These are phyloP conservation scores for Acutogordius australiensis DNA, from an alignment of 2,888 invertebrate genomes.

Conservation along the genomic window DNA sequence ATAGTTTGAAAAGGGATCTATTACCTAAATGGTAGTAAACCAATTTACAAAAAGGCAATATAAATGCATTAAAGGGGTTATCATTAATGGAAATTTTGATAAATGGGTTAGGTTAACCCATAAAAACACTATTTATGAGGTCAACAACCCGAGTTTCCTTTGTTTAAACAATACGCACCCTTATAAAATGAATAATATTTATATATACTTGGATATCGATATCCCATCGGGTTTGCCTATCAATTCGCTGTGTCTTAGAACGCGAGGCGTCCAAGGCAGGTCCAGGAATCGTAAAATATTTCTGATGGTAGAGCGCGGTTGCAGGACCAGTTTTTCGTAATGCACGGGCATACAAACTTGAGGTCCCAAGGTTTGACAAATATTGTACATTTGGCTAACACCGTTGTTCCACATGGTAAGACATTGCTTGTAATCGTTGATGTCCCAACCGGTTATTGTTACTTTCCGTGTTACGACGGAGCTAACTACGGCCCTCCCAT, in stretches of 20 bases:
- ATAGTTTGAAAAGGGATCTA: too few relatives aligned
- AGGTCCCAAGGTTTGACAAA: slow-evolving; percentile 21
- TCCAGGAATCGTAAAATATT: slow-evolving; percentile 57
- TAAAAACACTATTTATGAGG: too few relatives aligned
- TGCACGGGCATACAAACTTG: slow-evolving; percentile 53
- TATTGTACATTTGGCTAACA: slow-evolving; percentile 13
- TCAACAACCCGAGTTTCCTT: too few relatives aligned
- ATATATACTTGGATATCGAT: slow-evolving; percentile 60
- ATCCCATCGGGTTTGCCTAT: slow-evolving; percentile 57
- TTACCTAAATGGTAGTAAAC: too few relatives aligned
- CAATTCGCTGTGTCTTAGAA: slow-evolving; percentile 81
- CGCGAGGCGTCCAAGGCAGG: slow-evolving; percentile 72
- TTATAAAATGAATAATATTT: too few relatives aligned
- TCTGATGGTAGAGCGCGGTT: slow-evolving; percentile 59
- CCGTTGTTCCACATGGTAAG: background rate
- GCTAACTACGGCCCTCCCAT: slow-evolving; percentile 88
- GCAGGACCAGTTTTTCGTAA: slow-evolving; percentile 82
- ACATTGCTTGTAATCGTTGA: slow-evolving; percentile 10
- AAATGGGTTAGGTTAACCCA: too few relatives aligned
- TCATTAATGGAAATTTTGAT: too few relatives aligned
- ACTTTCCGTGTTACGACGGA: slow-evolving; percentile 69
- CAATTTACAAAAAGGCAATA: too few relatives aligned
- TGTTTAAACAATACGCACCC: too few relatives aligned
- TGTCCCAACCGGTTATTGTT: slow-evolving; percentile 6
- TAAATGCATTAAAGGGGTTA: too few relatives aligned